phyloP scores from a whole-genome alignment of 1,140 invertebrate genomes.

The Gonatopus flavifemur region DNA sequence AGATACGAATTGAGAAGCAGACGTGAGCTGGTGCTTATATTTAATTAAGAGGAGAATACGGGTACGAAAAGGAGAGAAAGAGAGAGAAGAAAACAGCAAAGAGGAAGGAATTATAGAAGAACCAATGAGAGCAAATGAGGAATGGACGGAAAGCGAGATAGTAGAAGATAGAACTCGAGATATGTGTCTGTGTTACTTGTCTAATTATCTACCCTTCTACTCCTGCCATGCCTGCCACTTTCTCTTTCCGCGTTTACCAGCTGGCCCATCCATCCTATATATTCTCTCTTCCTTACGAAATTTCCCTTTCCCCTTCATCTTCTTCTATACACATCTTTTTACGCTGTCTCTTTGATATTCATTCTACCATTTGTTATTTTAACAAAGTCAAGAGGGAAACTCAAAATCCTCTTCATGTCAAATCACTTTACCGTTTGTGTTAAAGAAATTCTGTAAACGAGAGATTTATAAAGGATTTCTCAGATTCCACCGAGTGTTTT shows the following conservation, averaged over 20 bases:
- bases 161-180: constrained; percentile 4
- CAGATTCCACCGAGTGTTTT: no score
- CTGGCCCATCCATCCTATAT: constrained; percentile 3
- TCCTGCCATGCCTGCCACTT: constrained; percentile 25
- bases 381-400: no score
- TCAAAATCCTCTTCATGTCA: no score
- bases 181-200: constrained; percentile 43
- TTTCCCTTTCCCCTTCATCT: background rate
- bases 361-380: no score
- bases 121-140: background rate
- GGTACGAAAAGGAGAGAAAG: constrained; percentile 12
- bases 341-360: no score
- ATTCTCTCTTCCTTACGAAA: constrained; percentile 6
- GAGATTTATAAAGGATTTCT: no score
- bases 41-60: constrained; percentile 49
- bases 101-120: constrained; percentile 6
- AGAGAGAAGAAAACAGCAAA: constrained; percentile 14
- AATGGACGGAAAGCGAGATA: constrained; percentile 1
- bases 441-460: no score
- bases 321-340: no score
- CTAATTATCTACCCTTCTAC: constrained; percentile 45
- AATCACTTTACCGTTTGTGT: no score
- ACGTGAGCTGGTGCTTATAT: constrained; percentile 45
- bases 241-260: constrained; percentile 26
- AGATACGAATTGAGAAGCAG: constrained; percentile 22